A percentile compares a stretch with the other conserved stretches of the same genome.
Evolutionary conservation across 2,113 vertebrate species (phyloP).

Genomic region (Callipepla squamata): DNA sequence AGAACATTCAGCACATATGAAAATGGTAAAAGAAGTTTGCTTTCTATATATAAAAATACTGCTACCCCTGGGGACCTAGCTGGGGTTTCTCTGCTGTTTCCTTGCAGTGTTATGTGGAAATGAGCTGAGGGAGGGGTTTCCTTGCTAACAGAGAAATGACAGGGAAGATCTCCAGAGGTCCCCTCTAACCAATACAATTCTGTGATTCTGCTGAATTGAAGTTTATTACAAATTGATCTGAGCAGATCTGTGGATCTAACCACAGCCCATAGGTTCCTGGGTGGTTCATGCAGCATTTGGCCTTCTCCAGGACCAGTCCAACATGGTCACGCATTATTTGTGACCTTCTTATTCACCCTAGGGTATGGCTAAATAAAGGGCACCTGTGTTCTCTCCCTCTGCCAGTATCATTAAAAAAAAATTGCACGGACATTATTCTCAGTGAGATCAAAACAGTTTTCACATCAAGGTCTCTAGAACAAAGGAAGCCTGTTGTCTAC

Average conservation of each 20-base stretch:
- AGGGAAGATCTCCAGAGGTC: background rate
- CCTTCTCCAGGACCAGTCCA: background rate
- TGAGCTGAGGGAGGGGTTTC: background rate
- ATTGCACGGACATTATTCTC: background rate
- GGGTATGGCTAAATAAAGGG: background rate
- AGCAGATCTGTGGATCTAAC: background rate
- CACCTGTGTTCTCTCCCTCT: background rate
- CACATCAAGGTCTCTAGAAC: constrained; percentile 14
- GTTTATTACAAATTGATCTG: background rate
- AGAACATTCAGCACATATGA: background rate
- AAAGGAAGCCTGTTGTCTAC: background rate
- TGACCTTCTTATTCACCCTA: background rate
- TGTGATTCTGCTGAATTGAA: constrained; percentile 3
- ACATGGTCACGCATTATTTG: accelerated
- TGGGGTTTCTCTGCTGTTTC: background rate
- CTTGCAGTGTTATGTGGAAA: background rate
- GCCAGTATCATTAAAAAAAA: background rate
- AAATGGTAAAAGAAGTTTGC: background rate
- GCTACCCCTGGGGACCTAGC: background rate
- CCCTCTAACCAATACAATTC: too few relatives aligned
- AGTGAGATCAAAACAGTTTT: constrained; percentile 23
- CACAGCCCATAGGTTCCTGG: background rate
- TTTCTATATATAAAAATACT: background rate
- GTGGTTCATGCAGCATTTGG: background rate
- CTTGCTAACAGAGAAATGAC: background rate